phyloP scores from a whole-genome alignment of 2,797 vertebrate species.

The Streptopelia turtur region DNA sequence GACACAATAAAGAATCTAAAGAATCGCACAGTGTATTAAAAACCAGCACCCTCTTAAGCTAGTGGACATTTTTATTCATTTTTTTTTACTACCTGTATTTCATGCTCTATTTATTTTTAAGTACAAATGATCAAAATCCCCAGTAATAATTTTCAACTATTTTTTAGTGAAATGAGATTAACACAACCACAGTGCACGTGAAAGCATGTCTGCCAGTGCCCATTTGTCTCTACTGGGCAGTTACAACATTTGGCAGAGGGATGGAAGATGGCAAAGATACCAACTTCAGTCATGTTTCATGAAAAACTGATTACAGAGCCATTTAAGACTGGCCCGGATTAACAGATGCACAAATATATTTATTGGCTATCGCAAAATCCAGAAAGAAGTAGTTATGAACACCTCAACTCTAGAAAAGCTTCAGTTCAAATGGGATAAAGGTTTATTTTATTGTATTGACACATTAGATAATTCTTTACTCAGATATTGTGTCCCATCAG shows the following conservation, averaged over 20 bases:
- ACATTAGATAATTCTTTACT: background rate
- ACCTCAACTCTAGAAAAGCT: background rate
- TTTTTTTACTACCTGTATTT: slow-evolving; percentile 9
- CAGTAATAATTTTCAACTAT: background rate
- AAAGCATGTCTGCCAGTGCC: background rate
- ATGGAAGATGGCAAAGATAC: background rate
- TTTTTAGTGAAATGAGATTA: slow-evolving; percentile 3
- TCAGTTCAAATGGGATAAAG: background rate
- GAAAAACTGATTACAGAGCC: background rate
- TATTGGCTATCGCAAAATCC: background rate
- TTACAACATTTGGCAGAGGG: background rate
- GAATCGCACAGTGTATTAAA: background rate
- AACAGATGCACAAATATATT: background rate
- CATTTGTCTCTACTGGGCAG: background rate
- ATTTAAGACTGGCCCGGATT: background rate
- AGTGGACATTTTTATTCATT: slow-evolving; percentile 12
- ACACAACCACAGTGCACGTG: background rate
- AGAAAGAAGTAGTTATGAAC: background rate
- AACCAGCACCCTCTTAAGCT: background rate
- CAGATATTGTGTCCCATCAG: background rate
- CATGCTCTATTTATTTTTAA: slow-evolving; percentile 34
- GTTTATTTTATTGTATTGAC: background rate
- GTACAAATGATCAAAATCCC: background rate
- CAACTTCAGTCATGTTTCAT: background rate
- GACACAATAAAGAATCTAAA: background rate